Conservation (phyloP, 2,888 invertebrate species). For the Trilocha varians region DNA sequence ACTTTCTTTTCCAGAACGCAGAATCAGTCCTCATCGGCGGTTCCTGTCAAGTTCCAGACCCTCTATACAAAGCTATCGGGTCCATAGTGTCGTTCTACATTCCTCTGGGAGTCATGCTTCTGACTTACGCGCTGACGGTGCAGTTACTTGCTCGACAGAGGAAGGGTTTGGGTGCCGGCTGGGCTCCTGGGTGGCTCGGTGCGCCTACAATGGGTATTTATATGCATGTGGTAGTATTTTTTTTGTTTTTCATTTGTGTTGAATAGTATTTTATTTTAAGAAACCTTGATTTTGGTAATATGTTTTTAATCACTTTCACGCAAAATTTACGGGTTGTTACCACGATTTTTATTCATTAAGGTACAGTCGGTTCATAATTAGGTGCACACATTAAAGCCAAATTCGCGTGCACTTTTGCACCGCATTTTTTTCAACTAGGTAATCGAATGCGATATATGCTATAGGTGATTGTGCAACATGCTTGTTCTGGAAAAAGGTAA, state of each 20-base stretch:
- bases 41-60: conserved; percentile 90
- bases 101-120: conserved; percentile 93
- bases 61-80: conserved; percentile 91
- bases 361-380: no score
- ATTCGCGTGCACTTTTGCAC: no score
- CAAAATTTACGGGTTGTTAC: no score
- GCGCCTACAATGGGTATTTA: conserved; percentile 70
- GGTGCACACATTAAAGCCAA: no score
- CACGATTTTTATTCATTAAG: no score
- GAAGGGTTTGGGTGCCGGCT: conserved; percentile 79
- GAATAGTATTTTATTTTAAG: conserved; percentile 9
- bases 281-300: conserved; percentile 6
- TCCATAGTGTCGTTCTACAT: conserved; percentile 97
- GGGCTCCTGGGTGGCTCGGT: conserved; percentile 85
- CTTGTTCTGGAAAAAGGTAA: no score
- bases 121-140: conserved; percentile 95
- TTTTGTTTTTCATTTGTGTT: conserved; percentile 8
- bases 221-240: conserved; percentile 2
- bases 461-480: no score
- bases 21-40: conserved; percentile 87
- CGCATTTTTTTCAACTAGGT: no score
- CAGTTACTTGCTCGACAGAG: conserved; percentile 87
- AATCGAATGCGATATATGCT: no score
- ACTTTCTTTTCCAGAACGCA: conserved; percentile 78
- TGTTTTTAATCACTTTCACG: no score